These are phyloP conservation scores for Drosophila asahinai DNA, from an alignment of 1,140 invertebrate genomes.

Conservation along the genomic window DNA sequence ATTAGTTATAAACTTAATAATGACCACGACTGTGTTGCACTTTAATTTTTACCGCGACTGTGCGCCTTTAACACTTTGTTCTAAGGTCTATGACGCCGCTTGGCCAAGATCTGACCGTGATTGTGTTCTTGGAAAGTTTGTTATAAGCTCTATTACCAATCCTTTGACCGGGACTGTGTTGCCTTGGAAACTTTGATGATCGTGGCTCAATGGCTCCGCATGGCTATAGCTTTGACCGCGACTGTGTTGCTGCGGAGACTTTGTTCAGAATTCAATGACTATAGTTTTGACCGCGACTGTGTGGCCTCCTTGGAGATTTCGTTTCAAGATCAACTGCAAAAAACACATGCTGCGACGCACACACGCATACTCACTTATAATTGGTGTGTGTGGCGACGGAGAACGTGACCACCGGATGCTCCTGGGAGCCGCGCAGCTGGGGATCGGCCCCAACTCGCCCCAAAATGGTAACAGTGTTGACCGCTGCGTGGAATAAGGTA, in stretches of 20 bases:
- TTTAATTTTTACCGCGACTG: too few species aligned
- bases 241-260: not conserved
- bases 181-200: not conserved
- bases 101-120: too few species aligned
- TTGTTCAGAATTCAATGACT: not conserved
- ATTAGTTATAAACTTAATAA: not conserved
- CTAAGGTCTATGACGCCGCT: too few species aligned
- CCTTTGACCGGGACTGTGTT: not conserved
- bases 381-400: constrained; percentile 95
- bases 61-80: too few species aligned
- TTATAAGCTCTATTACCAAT: not conserved
- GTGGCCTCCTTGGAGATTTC: constrained; percentile 19
- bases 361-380: constrained; percentile 87
- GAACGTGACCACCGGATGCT: constrained; percentile 95
- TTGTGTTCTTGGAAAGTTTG: too few species aligned
- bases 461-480: constrained; percentile 94
- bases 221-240: not conserved
- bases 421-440: constrained; percentile 91
- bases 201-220: too few species aligned
- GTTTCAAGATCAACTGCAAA: constrained; percentile 18
- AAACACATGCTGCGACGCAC: constrained; percentile 18
- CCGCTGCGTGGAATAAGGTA: constrained; percentile 87
- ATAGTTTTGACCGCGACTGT: not conserved
- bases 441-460: constrained; percentile 95
- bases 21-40: too few species aligned